These are phyloP conservation scores for Melanotaenia parkinsoni DNA, from an alignment of 2,797 vertebrate genomes.

Conservation along the genomic window DNA sequence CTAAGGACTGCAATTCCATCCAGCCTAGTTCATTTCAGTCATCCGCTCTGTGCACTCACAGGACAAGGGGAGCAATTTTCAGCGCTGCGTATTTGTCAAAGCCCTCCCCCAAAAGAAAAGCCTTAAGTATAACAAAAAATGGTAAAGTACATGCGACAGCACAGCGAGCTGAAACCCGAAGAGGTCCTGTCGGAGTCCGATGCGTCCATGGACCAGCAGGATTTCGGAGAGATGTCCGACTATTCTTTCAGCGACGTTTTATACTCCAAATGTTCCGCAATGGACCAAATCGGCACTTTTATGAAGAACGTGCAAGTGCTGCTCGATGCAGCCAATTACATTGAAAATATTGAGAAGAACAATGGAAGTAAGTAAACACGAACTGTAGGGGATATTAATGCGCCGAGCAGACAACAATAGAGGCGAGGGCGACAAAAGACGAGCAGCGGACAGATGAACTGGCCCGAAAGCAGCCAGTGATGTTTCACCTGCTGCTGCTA, in stretches of 20 bases:
- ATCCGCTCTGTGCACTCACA: slow-evolving; percentile 75
- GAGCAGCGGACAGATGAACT: slow-evolving; percentile 66
- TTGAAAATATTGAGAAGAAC: slow-evolving; percentile 91
- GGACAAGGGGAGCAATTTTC: slow-evolving; percentile 60
- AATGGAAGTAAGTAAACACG: slow-evolving; percentile 91
- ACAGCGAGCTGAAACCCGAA: slow-evolving; percentile 83
- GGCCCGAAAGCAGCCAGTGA: slow-evolving; percentile 43
- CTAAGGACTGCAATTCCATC: slow-evolving; percentile 84
- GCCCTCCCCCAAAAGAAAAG: slow-evolving; percentile 15
- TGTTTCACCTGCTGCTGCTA: slow-evolving; percentile 50
- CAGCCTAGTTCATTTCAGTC: slow-evolving; percentile 86
- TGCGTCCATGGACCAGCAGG: slow-evolving; percentile 78
- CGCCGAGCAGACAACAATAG: slow-evolving; percentile 81
- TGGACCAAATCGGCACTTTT: slow-evolving; percentile 91
- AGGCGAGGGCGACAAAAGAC: slow-evolving; percentile 79
- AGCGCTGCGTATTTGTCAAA: slow-evolving; percentile 51
- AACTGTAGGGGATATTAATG: slow-evolving; percentile 60
- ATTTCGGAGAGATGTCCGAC: slow-evolving; percentile 84
- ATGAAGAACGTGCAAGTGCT: slow-evolving; percentile 94
- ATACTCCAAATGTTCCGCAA: slow-evolving; percentile 87
- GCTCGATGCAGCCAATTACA: slow-evolving; percentile 91
- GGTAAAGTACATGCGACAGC: slow-evolving; percentile 88
- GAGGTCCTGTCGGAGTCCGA: slow-evolving; percentile 80
- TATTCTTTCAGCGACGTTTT: slow-evolving; percentile 89
- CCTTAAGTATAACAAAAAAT: slow-evolving; percentile 64